phyloP scores from a whole-genome alignment of 2,113 vertebrate genomes.

The Calidris pygmaea region DNA sequence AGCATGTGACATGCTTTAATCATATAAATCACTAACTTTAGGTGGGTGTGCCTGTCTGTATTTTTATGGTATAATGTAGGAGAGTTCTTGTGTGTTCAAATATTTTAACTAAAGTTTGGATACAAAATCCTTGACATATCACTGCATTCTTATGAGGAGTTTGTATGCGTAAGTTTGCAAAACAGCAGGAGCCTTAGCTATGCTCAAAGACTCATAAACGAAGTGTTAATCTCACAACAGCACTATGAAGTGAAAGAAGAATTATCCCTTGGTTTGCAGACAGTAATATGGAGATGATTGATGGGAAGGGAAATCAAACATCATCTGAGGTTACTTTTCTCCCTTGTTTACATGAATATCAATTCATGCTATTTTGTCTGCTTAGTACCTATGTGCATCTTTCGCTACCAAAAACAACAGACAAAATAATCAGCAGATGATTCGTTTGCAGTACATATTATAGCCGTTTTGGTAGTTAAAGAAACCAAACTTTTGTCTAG shows the following conservation, averaged over 20 bases:
- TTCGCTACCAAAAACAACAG: neutral
- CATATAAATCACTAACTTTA: neutral
- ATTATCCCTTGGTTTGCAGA: neutral
- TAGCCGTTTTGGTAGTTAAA: neutral
- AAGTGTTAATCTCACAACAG: neutral
- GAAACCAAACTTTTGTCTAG: neutral
- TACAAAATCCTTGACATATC: neutral
- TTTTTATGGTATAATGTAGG: neutral
- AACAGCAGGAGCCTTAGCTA: neutral
- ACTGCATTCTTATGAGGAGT: neutral
- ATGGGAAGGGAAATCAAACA: neutral
- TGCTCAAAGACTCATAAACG: neutral
- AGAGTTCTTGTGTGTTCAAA: neutral
- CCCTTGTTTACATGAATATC: neutral
- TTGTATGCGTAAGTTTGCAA: neutral
- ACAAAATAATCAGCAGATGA: neutral
- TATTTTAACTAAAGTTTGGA: neutral
- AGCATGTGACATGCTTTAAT: neutral
- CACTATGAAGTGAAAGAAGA: neutral
- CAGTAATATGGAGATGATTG: neutral
- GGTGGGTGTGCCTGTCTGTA: neutral
- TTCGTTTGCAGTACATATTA: neutral
- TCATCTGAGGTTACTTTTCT: neutral
- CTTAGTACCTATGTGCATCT: neutral
- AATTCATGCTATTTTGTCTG: neutral